Evolutionary conservation across 2,113 vertebrate genomes (phyloP).

Genomic region (Erythrocercus mccallii): DNA sequence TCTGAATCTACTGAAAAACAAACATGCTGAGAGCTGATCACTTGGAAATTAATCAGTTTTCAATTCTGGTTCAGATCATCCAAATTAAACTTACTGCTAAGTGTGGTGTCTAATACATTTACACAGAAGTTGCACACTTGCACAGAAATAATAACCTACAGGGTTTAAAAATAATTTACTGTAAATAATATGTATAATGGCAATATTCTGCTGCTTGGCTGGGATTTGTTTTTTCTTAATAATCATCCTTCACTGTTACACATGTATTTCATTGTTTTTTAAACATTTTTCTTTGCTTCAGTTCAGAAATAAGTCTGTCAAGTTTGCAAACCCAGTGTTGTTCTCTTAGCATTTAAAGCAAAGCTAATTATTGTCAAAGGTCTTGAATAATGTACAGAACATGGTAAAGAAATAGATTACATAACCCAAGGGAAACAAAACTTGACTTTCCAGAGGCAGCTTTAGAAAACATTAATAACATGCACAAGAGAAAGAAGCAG

Average conservation of each 20-base stretch:
- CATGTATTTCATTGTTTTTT: background rate
- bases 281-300: background rate
- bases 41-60: background rate
- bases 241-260: background rate
- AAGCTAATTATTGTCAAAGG: background rate
- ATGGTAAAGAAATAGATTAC: background rate
- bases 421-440: background rate
- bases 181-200: background rate
- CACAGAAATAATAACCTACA: background rate
- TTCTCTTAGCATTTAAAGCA: background rate
- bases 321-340: background rate
- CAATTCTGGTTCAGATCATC: background rate
- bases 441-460: background rate
- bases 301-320: background rate
- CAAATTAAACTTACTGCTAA: background rate
- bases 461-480: background rate
- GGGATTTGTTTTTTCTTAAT: background rate
- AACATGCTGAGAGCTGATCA: background rate
- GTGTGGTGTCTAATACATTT: fast-evolving
- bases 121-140: background rate
- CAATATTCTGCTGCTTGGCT: background rate
- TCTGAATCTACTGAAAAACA: background rate
- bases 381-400: background rate
- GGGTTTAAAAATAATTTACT: background rate
- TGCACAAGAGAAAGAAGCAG: background rate